These are phyloP conservation scores for Heterocephalus glaber DNA, from an alignment of 2,113 vertebrate species.

Conservation along the genomic window DNA sequence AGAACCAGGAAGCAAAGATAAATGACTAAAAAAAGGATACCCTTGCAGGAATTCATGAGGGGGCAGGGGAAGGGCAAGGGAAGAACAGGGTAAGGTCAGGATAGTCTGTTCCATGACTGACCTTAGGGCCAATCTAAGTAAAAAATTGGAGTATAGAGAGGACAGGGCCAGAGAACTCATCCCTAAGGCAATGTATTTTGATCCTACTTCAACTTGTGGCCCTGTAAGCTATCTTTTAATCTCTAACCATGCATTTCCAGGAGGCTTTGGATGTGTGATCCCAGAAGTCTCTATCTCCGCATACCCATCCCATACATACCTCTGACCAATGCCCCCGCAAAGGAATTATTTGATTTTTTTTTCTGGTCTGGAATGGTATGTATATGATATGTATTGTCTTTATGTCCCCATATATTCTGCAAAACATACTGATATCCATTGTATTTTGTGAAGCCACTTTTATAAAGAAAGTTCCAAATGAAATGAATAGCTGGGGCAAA, in stretches of 20 bases:
- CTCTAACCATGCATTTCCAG: background rate
- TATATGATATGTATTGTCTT: background rate
- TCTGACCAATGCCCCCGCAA: background rate
- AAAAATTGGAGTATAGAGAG: background rate
- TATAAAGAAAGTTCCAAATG: constrained; percentile 38
- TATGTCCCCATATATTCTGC: background rate
- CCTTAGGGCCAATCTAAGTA: background rate
- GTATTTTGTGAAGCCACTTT: constrained; percentile 29
- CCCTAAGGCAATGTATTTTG: background rate
- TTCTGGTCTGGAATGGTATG: background rate
- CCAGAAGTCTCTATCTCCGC: background rate
- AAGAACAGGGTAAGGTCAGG: background rate
- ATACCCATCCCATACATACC: background rate
- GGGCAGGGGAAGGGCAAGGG: background rate
- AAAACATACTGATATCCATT: background rate
- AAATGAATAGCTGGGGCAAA: constrained; percentile 20
- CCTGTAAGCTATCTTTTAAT: background rate
- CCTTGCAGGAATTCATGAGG: background rate
- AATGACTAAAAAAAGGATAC: background rate
- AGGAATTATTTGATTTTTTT: background rate
- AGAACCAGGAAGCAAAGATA: background rate
- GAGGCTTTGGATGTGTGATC: background rate
- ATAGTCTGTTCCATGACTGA: background rate
- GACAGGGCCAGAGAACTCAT: background rate
- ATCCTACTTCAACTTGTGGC: background rate